Percentiles rank a stretch among this genome's conserved stretches.
These are phyloP conservation scores for Cyclopterus lumpus DNA, from an alignment of 2,797 vertebrate genomes.

Conservation along the genomic window DNA sequence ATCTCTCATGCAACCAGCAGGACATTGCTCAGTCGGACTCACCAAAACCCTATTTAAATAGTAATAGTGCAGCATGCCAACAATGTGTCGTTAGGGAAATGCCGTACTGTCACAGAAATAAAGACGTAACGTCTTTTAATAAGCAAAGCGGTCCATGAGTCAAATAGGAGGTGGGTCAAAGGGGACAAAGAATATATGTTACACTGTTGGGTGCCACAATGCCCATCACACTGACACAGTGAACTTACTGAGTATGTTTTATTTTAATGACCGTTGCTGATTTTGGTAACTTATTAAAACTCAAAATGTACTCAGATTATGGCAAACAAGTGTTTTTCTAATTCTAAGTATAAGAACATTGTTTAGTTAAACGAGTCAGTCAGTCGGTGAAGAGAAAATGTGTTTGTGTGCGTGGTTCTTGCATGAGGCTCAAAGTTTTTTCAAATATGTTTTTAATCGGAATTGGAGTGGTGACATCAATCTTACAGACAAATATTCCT, in stretches of 20 bases:
- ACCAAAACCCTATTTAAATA: background rate
- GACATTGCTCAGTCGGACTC: background rate
- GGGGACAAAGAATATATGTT: too few relatives aligned
- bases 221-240: background rate
- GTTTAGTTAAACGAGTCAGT: too few relatives aligned
- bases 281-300: too few relatives aligned
- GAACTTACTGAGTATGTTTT: background rate
- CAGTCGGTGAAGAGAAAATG: too few relatives aligned
- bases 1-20: background rate
- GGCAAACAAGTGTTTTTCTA: too few relatives aligned
- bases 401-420: too few relatives aligned
- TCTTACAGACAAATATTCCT: background rate
- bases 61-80: background rate
- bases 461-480: background rate
- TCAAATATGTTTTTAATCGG: too few relatives aligned
- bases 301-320: too few relatives aligned
- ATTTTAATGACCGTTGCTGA: too few relatives aligned
- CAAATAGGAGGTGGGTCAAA: background rate
- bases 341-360: too few relatives aligned
- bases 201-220: background rate
- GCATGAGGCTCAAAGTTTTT: too few relatives aligned
- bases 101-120: background rate
- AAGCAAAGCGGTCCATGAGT: background rate
- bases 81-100: background rate
- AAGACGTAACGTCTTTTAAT: background rate